A percentile compares a stretch with the other conserved stretches of the same genome.
phyloP scores from a whole-genome alignment of 1,140 invertebrate genomes.

The Probaryconus sp. region DNA sequence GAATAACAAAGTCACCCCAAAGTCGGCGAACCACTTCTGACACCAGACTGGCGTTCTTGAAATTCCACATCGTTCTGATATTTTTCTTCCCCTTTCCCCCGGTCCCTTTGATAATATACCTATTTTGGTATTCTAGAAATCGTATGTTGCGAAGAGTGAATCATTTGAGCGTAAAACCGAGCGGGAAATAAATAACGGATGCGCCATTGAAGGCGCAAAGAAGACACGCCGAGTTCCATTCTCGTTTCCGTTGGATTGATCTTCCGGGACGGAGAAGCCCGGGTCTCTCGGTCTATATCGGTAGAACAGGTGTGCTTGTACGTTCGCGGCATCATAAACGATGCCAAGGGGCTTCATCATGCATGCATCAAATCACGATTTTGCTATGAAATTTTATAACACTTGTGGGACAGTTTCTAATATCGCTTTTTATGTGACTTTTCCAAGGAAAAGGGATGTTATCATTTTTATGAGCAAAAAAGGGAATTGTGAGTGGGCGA shows the following conservation, averaged over 20 bases:
- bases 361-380: conserved; percentile 37
- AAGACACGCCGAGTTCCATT: conserved; percentile 20
- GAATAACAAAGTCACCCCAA: conserved; percentile 71
- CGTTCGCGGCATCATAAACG: conserved; percentile 48
- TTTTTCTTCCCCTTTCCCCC: conserved; percentile 23
- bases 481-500: too few relatives aligned
- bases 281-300: conserved; percentile 63
- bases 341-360: background rate
- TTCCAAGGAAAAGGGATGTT: background rate
- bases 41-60: too few relatives aligned
- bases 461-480: too few relatives aligned
- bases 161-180: conserved; percentile 3
- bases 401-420: background rate
- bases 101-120: background rate
- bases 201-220: conserved; percentile 1
- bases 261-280: conserved; percentile 63
- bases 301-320: conserved; percentile 68
- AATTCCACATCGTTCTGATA: too few relatives aligned
- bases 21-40: too few relatives aligned
- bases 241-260: conserved; percentile 58
- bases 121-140: background rate
- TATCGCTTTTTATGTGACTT: background rate
- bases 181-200: conserved; percentile 2
- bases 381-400: conserved; percentile 33
- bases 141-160: background rate